Base-by-base conservation (phyloP, 2,888 invertebrate species). In the Acleris sparsana region DNA sequence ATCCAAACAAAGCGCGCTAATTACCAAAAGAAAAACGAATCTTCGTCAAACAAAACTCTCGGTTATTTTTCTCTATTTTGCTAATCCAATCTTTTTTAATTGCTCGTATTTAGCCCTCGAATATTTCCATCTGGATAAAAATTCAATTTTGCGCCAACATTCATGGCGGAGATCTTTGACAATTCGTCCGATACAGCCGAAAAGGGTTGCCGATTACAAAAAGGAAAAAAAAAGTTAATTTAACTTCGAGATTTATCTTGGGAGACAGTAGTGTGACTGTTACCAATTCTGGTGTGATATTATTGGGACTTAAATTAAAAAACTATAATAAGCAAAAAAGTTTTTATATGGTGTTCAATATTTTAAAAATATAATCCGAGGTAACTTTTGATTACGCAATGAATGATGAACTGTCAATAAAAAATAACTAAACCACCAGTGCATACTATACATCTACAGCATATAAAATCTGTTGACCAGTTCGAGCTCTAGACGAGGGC, bases 91-190 rank as follows among this genome's bases (percentile, higher is more conserved):
- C 63, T 60, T 71, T 70, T 69, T 66, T 66, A 66, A 66, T 66
- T 66, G 62, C 52, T 66, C 62, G 61, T 66, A 66, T 66, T 66
- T 56, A 66, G 63, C 67, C 63, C 70, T 68, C 68, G 71, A 69
- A 70, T 82, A 83, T 83, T 86, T 82, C 80, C 82, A 92, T 92
- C 89, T 78, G 82, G 92, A 92, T 92, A 91, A 90, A 90, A 92
- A 91, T 92, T 91, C 90, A 90, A 91, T 92, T 89, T 89, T 85
- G 78, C 76, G 77, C 80, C 79, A 78, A 78, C 84, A 81, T 82
- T 84, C 82, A 81, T 84, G 80, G 81, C 77, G 71, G 75, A 79
- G 86, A 84, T 85, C 85, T 83, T 88, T 88, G 87, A 88, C 89
- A 86, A 83, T 87, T 80, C 83, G 81, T 79, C 86, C 87, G 84